A percentile compares a stretch with the other conserved stretches of the same genome.
Conservation (phyloP, 2,888 invertebrate genomes). For the Priocnemis perturbator region DNA sequence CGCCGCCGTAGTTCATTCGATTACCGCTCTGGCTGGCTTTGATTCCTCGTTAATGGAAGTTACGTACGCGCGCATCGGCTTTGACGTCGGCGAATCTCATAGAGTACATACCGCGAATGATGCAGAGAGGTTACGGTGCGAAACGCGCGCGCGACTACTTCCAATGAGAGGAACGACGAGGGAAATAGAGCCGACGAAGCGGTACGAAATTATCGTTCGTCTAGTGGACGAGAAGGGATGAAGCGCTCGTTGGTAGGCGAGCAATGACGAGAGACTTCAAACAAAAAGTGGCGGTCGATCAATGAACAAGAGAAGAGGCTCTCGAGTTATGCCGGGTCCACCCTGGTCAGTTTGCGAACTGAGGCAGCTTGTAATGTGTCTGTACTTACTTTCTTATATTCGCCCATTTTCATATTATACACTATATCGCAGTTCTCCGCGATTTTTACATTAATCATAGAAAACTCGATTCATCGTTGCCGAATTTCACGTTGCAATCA, state of each 20-base stretch:
- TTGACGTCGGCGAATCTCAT: not conserved
- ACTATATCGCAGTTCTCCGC: no score
- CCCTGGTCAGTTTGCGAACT: no score
- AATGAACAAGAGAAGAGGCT: not conserved
- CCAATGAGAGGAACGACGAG: no score
- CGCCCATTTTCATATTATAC: no score
- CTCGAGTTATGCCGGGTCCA: no score
- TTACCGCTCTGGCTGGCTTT: not conserved
- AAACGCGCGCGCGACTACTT: not conserved
- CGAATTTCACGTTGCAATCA: no score
- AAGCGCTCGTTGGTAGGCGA: not conserved
- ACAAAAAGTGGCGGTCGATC: not conserved
- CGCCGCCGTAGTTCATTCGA: slow-evolving; percentile 3
- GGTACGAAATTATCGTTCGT: not conserved
- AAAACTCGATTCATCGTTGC: no score
- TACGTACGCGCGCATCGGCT: not conserved
- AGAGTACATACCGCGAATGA: not conserved
- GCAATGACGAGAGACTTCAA: not conserved
- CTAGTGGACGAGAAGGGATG: not conserved
- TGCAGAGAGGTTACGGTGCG: not conserved
- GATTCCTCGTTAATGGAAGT: slow-evolving; percentile 4
- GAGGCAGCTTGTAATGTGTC: no score
- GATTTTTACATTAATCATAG: no score
- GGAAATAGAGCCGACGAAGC: not conserved
- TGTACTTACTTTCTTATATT: no score